These are phyloP conservation scores for Eudemis profundana DNA, from an alignment of 2,888 invertebrate species.

Conservation along the genomic window DNA sequence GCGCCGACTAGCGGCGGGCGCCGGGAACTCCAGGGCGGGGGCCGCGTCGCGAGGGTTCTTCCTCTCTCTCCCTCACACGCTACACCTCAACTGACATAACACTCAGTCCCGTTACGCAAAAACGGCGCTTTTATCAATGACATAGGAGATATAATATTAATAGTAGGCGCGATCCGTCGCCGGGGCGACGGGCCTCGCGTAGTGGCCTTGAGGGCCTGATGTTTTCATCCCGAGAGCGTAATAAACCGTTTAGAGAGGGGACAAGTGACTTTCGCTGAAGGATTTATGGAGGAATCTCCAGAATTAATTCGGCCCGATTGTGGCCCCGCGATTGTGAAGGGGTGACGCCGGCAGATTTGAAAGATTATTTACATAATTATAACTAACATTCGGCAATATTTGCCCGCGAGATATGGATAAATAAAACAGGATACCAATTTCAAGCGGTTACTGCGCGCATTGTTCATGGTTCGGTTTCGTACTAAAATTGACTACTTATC, in stretches of 20 bases:
- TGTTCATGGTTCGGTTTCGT: no score
- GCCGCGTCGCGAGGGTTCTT: conserved; percentile 59
- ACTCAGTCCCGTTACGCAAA: conserved; percentile 72
- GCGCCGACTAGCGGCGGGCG: conserved; percentile 80
- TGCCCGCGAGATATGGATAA: conserved; percentile 13
- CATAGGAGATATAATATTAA: conserved; percentile 74
- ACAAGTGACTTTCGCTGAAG: conserved; percentile 78
- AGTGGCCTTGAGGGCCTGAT: conserved; percentile 82
- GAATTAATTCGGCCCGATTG: conserved; percentile 79
- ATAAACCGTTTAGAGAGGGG: conserved; percentile 82
- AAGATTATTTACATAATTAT: conserved; percentile 48
- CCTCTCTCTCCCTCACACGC: conserved; percentile 70
- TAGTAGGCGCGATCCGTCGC: conserved; percentile 46
- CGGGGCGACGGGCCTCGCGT: conserved; percentile 63
- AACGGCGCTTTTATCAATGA: conserved; percentile 82
- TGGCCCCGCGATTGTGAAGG: conserved; percentile 57
- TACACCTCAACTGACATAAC: conserved; percentile 66
- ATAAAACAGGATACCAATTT: background rate
- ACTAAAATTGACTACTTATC: no score
- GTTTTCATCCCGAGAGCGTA: conserved; percentile 83
- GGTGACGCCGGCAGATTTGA: conserved; percentile 45
- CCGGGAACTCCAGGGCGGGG: conserved; percentile 69
- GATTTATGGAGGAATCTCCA: conserved; percentile 80
- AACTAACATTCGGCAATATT: conserved; percentile 42
- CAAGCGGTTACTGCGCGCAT: no score